phyloP scores from a whole-genome alignment of 2,113 vertebrate genomes.

The Rhegmatorhina hoffmannsi region DNA sequence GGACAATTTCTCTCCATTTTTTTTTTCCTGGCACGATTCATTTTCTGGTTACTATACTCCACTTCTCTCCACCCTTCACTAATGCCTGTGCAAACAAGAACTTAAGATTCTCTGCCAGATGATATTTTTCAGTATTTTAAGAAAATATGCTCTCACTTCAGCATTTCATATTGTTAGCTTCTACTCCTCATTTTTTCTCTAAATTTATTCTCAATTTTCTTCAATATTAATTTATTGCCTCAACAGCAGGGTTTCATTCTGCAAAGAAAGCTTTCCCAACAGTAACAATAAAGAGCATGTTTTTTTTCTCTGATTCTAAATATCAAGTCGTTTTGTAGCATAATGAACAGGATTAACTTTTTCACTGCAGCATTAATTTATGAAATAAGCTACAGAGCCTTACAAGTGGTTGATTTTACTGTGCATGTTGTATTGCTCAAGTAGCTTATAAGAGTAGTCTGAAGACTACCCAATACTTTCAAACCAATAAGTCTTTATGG shows the following conservation, averaged over 20 bases:
- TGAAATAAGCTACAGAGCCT: neutral
- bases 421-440: neutral
- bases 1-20: neutral
- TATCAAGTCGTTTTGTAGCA: neutral
- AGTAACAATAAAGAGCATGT: neutral
- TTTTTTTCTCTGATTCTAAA: neutral
- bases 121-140: neutral
- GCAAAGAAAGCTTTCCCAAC: neutral
- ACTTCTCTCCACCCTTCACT: neutral
- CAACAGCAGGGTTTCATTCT: neutral
- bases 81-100: neutral
- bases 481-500: neutral
- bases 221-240: neutral
- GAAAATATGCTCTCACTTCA: neutral
- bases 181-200: neutral
- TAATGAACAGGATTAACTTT: neutral
- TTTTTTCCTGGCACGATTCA: neutral
- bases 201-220: neutral
- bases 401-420: neutral
- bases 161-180: neutral
- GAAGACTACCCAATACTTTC: neutral
- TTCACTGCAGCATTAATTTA: neutral
- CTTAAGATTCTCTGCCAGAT: neutral
- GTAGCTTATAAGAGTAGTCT: neutral
- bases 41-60: neutral